Evolutionary conservation across 2,888 invertebrate species (phyloP), one percentile per base, ranked within the genome.

Genomic region (Phrixothrix hirtus): DNA sequence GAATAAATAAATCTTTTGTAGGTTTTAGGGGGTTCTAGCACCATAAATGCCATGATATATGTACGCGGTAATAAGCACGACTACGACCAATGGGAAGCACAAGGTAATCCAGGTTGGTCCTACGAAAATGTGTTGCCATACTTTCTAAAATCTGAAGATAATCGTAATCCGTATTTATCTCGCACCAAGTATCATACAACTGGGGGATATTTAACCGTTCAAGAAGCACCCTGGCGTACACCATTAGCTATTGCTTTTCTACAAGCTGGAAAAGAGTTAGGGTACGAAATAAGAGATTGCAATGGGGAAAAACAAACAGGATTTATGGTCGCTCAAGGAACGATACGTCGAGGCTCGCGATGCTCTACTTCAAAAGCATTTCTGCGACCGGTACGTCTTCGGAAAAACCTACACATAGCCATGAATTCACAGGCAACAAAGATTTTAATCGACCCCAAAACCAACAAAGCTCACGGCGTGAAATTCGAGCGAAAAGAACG

Each of bases 41-140:
- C 92, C 1, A 81, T 94, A 1, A 95, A 95, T 72, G 91, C 91
- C 9, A 94, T 95, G 94, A 83, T 94, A 25, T 95, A 95, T 76
- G 87, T 92, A 7, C 82, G 95, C 41, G 95, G 95, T 42, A 94
- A 92, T 67, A 82, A 84, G 60, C 83, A 85, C 52, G 94, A 95
- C 68, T 95, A 92, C 76, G 91, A 95, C 71, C 80, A 84, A 14
- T 95, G 95, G 95, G 89, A 88, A 25, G 79, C 81, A 0, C 76
- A 87, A 25, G 95, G 94, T 0, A 92, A 92, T 72, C 79, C 82
- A 0, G 95, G 94, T 6, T 95, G 95, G 95, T 85, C 86, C 4
- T 93, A 89, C 74, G 81, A 86, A 27, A 83, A 89, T 58, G 87
- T 93, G 1, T 75, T 93, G 37, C 89, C 88, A 1, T 93, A 92